Evolutionary conservation across 2,113 vertebrate genomes (phyloP).

Genomic region (Sigmodon hispidus): DNA sequence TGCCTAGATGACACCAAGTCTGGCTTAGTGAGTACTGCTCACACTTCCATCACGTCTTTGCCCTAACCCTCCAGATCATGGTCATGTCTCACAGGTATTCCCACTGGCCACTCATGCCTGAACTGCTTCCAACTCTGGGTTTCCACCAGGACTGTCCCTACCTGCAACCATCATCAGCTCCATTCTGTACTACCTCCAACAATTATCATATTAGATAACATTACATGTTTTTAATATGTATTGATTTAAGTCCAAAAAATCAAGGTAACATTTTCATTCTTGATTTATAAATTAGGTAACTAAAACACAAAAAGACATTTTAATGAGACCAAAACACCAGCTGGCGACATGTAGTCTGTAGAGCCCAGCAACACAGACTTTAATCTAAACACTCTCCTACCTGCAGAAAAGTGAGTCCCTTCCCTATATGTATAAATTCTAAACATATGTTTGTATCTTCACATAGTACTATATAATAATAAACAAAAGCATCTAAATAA

Average conservation of each 20-base stretch:
- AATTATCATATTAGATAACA: background rate
- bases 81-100: too few relatives aligned
- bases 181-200: background rate
- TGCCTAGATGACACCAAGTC: background rate
- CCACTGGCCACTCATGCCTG: background rate
- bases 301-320: background rate
- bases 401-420: background rate
- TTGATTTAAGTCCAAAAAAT: background rate
- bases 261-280: background rate
- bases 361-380: background rate
- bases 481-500: background rate
- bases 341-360: background rate
- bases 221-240: background rate
- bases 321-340: background rate
- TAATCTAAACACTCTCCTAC: background rate
- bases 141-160: background rate
- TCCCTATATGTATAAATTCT: background rate
- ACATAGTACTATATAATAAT: background rate
- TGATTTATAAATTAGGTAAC: background rate
- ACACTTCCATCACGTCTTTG: background rate
- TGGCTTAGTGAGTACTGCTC: background rate
- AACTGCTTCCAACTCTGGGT: background rate
- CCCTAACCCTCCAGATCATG: background rate
- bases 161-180: background rate
- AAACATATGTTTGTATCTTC: background rate